Evolutionary conservation across 2,113 vertebrate genomes (phyloP), one percentile per base, ranked within the genome.

Genomic region (Phaethornis superciliosus): DNA sequence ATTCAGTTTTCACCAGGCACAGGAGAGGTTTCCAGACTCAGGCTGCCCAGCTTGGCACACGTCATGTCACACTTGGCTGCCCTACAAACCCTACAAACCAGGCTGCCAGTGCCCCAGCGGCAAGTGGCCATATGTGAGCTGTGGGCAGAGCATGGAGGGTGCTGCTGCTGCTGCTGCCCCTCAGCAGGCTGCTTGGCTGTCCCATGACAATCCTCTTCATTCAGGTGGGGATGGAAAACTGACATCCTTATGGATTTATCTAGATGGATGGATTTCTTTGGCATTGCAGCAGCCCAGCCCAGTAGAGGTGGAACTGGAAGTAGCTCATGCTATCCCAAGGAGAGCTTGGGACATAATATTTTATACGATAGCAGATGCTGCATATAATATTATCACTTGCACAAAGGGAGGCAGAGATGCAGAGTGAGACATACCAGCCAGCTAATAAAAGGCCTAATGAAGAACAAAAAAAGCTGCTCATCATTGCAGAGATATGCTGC

Each of bases 361-460:
- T 83, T 62, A 89, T 79, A 55, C 69, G 62, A 54, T 11, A 87
- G 79, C 72, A 91, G 70, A 47, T 5, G 2, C 46, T 62, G 64
- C 46, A 71, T 12, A 4, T 46, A 84, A 74, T 78, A 46, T 42
- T 89, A 83, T 84, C 60, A n/a, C 22, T 86, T 13, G 84, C 56
- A 72, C 81, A 93, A 90, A 85, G 47, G 46, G 52, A 93, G 47
- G 63, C 44, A 75, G 76, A 94, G 72, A 91, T 67, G 65, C 10
- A 65, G 58, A 88, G 51, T 52, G 71, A 94, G 88, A 92, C 81
- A 35, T 70, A 91, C 35, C 80, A 84, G 64, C 26, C 40, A 88
- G 55, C 56, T 95, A 90, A 94, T 94, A 84, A 96, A 87, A 91
- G 42, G 44, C 80, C 70, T 88, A 75, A 76, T 21, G 52, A 94